A percentile compares a stretch with the other conserved stretches of the same genome.
Evolutionary conservation across 1,140 invertebrate species (phyloP).

Genomic region (Sinonovacula constricta): DNA sequence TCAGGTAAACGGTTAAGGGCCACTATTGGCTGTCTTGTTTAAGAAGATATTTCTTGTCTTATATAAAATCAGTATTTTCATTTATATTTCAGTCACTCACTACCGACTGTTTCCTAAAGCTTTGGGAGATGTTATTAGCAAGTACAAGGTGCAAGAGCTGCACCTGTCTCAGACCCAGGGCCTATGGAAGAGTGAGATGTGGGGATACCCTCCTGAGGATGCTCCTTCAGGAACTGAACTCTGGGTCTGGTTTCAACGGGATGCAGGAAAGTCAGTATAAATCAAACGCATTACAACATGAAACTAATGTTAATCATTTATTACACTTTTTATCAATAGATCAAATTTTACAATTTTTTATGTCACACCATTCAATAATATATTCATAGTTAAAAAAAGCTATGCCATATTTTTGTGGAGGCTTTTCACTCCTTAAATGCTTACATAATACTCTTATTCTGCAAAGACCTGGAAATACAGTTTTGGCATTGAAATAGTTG

Average conservation of each 20-base stretch:
- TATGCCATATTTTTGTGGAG: too few species aligned
- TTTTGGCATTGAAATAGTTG: too few species aligned
- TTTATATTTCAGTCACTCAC: conserved; percentile 80
- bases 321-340: too few species aligned
- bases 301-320: too few species aligned
- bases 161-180: conserved; percentile 95
- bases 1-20: background rate
- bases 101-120: conserved; percentile 93
- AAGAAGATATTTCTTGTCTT: too few species aligned
- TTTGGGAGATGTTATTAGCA: conserved; percentile 92
- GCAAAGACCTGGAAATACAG: too few species aligned
- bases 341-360: too few species aligned
- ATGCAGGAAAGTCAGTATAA: conserved; percentile 79
- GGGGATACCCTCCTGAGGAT: conserved; percentile 93
- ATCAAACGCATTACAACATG: too few species aligned
- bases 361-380: too few species aligned
- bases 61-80: background rate
- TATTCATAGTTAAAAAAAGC: too few species aligned
- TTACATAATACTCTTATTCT: too few species aligned
- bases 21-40: background rate
- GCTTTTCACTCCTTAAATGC: too few species aligned
- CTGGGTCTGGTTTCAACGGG: conserved; percentile 91
- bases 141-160: conserved; percentile 92
- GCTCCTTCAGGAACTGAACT: conserved; percentile 95
- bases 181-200: conserved; percentile 93